These are phyloP conservation scores for Parazoanthus atlanticus DNA, from an alignment of 92 coral and sea anemone genomes.

Conservation along the genomic window DNA sequence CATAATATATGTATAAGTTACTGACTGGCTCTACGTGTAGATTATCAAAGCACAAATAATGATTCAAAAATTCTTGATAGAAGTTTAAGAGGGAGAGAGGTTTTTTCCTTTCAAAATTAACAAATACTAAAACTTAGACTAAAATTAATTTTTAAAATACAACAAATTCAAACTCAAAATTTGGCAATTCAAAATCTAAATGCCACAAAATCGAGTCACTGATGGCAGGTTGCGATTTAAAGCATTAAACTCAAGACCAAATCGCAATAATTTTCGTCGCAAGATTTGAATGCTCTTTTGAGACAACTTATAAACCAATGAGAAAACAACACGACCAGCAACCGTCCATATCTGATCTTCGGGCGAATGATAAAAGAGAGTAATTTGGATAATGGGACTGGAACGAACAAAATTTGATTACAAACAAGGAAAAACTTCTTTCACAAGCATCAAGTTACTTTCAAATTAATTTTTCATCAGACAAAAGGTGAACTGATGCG, in stretches of 20 bases:
- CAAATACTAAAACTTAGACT: no score
- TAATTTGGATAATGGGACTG: not conserved
- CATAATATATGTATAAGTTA: not conserved
- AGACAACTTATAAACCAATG: constrained; percentile 2
- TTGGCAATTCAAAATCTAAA: not conserved
- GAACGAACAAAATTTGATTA: not conserved
- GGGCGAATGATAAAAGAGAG: not conserved
- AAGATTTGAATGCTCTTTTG: not conserved
- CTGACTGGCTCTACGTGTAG: not conserved
- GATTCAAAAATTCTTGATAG: no score
- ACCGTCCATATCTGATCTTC: not conserved
- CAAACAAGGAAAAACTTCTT: not conserved
- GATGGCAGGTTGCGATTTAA: not conserved
- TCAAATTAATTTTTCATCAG: constrained; percentile 13
- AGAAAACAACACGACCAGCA: constrained; percentile 27
- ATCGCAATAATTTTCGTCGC: not conserved
- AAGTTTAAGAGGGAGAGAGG: no score
- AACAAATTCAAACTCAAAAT: not conserved
- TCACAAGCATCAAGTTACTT: not conserved
- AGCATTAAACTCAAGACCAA: not conserved
- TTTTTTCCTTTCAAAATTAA: no score
- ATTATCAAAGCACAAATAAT: not conserved
- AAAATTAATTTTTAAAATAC: no score
- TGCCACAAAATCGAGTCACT: not conserved
- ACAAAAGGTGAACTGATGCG: not conserved